Evolutionary conservation across 2,888 invertebrate genomes (phyloP).

Genomic region (Zaprionus bogoriensis): DNA sequence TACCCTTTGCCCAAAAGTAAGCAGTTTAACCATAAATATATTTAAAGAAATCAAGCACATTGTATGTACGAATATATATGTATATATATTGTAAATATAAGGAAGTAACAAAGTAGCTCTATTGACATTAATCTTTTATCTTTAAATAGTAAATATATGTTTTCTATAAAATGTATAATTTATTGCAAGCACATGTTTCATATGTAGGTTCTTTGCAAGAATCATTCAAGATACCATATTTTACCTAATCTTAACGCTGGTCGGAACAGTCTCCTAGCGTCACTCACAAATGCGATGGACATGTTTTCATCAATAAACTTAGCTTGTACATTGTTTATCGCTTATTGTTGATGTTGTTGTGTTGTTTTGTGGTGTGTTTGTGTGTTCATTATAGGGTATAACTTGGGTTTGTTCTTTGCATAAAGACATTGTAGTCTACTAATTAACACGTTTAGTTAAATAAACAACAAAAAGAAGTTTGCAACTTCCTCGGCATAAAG

Average conservation of each 20-base stretch:
- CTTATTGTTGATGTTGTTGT: no score
- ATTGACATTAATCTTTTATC: conserved; percentile 38
- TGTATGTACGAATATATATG: conserved; percentile 44
- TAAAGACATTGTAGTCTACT: conserved; percentile 40
- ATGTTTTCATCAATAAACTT: conserved; percentile 33
- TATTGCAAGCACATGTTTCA: conserved; percentile 57
- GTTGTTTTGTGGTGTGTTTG: conserved; percentile 6
- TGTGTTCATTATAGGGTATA: conserved; percentile 19
- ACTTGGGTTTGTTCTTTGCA: conserved; percentile 25
- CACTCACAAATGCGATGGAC: conserved; percentile 51
- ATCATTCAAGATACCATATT: conserved; percentile 27
- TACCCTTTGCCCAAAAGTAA: not conserved
- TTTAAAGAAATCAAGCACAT: conserved; percentile 23
- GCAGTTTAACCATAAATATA: conserved; percentile 1
- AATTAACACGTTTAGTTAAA: conserved; percentile 56
- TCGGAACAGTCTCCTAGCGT: conserved; percentile 38
- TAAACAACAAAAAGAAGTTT: conserved; percentile 61
- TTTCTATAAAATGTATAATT: conserved; percentile 52
- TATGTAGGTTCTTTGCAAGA: conserved; percentile 48
- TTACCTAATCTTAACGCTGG: conserved; percentile 38
- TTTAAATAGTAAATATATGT: conserved; percentile 47
- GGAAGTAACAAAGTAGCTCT: conserved; percentile 54
- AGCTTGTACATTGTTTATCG: conserved; percentile 22
- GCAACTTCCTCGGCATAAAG: conserved; percentile 42
- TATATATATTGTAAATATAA: conserved; percentile 52